Conservation (phyloP, 2,888 invertebrate genomes). For the Tryphoninae sp. region DNA sequence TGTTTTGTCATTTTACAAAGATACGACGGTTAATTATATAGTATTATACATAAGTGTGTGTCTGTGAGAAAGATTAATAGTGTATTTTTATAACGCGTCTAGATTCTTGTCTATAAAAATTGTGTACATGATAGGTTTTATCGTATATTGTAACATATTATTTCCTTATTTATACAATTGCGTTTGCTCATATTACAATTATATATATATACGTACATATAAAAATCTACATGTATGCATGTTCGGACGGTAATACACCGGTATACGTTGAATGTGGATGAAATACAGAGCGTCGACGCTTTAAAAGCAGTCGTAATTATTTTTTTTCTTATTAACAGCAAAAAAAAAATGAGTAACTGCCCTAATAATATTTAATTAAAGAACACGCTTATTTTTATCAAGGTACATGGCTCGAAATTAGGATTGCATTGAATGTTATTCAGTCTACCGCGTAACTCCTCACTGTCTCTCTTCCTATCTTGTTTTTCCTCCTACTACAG, state of each 20-base stretch:
- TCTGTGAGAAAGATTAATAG: constrained; percentile 10
- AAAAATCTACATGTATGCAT: too few species aligned
- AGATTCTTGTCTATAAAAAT: constrained; percentile 35
- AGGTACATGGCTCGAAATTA: constrained; percentile 3
- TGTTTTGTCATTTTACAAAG: background rate
- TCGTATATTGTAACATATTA: constrained; percentile 59
- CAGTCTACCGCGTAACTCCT: background rate
- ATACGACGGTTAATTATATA: constrained; percentile 37
- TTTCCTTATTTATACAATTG: constrained; percentile 60
- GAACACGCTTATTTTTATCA: constrained; percentile 24
- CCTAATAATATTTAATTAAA: constrained; percentile 37
- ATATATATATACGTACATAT: background rate
- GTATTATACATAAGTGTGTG: constrained; percentile 34
- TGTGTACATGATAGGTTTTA: constrained; percentile 55
- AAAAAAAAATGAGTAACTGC: constrained; percentile 37
- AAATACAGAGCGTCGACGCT: background rate
- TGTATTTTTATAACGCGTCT: constrained; percentile 43
- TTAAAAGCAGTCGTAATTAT: background rate
- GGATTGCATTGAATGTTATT: background rate
- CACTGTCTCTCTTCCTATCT: constrained; percentile 10
- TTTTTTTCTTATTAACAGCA: constrained; percentile 11
- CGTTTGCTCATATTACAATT: constrained; percentile 64
- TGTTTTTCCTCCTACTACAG: constrained; percentile 1
- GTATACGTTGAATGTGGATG: background rate
- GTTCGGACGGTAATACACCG: too few species aligned